Conservation (phyloP, 2,113 vertebrate genomes). For the Paralichthys olivaceus region DNA sequence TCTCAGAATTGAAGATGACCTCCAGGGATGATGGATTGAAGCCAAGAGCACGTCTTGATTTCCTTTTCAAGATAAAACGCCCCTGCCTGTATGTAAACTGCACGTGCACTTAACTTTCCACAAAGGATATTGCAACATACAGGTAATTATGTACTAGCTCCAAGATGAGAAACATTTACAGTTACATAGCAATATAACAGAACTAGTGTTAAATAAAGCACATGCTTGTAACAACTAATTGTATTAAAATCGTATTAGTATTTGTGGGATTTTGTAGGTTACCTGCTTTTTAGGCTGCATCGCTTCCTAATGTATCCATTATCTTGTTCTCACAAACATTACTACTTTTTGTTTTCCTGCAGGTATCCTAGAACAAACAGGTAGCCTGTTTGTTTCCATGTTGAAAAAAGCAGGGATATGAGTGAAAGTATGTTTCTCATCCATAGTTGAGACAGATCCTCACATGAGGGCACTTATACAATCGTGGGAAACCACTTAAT, state of each 20-base stretch:
- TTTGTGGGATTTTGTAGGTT: neutral
- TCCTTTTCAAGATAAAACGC: slow-evolving; percentile 53
- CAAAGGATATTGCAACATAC: slow-evolving; percentile 40
- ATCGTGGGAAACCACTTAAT: slow-evolving; percentile 56
- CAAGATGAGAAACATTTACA: neutral
- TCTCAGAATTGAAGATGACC: slow-evolving; percentile 74
- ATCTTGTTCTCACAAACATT: neutral
- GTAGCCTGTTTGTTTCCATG: neutral
- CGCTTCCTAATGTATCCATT: neutral
- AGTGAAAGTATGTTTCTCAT: neutral
- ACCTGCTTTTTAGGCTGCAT: neutral
- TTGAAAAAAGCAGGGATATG: neutral
- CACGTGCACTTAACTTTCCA: slow-evolving; percentile 25
- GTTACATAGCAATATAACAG: neutral
- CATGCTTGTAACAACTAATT: neutral
- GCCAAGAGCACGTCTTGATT: slow-evolving; percentile 59
- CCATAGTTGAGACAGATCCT: neutral
- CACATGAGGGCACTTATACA: neutral
- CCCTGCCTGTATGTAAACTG: neutral
- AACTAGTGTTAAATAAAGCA: neutral
- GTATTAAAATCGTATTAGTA: neutral
- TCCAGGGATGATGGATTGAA: slow-evolving; percentile 57
- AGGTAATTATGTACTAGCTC: slow-evolving; percentile 11
- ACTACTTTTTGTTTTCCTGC: neutral
- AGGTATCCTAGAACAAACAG: too few species aligned